A percentile compares a stretch with the other conserved stretches of the same genome.
These are phyloP conservation scores for Cantharis lateralis DNA, from an alignment of 2,888 invertebrate genomes.

Conservation along the genomic window DNA sequence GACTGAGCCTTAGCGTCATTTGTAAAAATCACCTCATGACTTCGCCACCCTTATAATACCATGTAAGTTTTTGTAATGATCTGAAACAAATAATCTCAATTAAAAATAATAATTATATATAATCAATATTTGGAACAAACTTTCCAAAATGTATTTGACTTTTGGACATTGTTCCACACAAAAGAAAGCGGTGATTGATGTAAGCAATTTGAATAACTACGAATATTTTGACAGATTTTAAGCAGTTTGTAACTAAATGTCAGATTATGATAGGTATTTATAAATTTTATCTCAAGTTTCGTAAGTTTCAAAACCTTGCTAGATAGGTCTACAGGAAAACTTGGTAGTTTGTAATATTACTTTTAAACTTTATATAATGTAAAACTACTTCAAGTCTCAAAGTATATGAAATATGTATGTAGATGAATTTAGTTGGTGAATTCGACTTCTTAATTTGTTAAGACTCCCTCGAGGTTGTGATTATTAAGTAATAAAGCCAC, in stretches of 20 bases:
- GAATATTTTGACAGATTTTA: background rate
- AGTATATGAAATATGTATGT: background rate
- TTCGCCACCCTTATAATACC: background rate
- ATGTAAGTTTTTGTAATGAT: background rate
- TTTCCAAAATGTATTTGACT: no score
- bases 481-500: background rate
- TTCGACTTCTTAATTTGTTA: background rate
- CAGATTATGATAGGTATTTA: background rate
- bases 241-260: background rate
- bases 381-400: background rate
- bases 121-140: no score
- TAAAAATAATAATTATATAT: background rate
- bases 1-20: conserved; percentile 54
- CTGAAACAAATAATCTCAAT: conserved; percentile 5
- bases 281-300: background rate
- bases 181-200: background rate
- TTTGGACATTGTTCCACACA: no score
- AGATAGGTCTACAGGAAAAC: background rate
- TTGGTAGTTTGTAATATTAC: background rate
- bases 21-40: conserved; percentile 23
- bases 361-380: background rate
- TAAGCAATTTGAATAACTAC: no score
- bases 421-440: background rate
- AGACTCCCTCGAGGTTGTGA: background rate
- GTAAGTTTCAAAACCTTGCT: background rate